phyloP scores from a whole-genome alignment of 2,113 vertebrate species.

The Paramisgurnus dabryanus region DNA sequence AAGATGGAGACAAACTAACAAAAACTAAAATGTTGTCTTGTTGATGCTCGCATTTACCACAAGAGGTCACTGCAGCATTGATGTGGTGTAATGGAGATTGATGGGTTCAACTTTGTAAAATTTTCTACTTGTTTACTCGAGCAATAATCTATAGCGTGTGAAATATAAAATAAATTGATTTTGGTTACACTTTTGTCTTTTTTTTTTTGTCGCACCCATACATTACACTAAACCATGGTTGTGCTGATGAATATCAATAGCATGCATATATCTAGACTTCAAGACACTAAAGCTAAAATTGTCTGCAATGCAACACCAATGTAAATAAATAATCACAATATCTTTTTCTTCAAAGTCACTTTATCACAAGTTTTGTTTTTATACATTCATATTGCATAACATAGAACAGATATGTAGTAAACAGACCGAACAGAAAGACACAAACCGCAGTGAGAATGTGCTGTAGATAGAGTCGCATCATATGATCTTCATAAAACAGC shows the following conservation, averaged over 20 bases:
- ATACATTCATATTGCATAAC: conserved; percentile 38
- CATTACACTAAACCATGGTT: too few species aligned
- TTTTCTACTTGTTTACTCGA: neutral
- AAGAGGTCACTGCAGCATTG: neutral
- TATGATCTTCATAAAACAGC: too few species aligned
- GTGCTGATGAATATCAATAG: too few species aligned
- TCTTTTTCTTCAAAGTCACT: conserved; percentile 12
- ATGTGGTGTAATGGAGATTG: neutral
- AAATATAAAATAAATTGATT: neutral
- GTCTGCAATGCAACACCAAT: neutral
- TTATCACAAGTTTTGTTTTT: conserved; percentile 24
- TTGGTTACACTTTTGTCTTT: neutral
- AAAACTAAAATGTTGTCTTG: neutral
- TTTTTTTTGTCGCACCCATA: too few species aligned
- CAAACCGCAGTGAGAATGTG: conserved; percentile 8
- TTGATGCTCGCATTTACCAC: neutral
- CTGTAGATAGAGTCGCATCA: too few species aligned
- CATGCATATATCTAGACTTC: neutral
- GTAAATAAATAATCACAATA: neutral
- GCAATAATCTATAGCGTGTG: neutral
- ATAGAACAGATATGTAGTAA: conserved; percentile 26
- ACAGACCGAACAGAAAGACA: conserved; percentile 20
- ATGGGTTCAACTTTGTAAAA: neutral
- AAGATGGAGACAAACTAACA: neutral
- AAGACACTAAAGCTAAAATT: neutral